Evolutionary conservation across 2,888 invertebrate species (phyloP).

Genomic region (Anorthoa munda): DNA sequence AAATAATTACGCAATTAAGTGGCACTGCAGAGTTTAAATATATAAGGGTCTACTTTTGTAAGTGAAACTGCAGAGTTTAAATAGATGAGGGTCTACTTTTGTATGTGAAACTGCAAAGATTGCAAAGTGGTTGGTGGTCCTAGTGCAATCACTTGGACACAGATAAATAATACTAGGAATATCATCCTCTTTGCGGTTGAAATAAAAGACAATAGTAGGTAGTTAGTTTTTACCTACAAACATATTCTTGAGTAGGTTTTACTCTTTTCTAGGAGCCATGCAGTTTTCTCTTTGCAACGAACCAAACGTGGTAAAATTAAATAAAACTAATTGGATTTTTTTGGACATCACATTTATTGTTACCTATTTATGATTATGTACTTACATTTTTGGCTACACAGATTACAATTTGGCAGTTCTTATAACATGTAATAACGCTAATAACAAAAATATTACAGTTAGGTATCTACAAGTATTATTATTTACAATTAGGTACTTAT

Average conservation of each 20-base stretch:
- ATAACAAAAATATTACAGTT: constrained; percentile 45
- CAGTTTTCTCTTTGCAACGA: background rate
- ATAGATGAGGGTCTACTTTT: background rate
- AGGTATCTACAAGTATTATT: constrained; percentile 50
- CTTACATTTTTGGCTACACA: constrained; percentile 56
- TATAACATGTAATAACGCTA: constrained; percentile 40
- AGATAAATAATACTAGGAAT: too few relatives aligned
- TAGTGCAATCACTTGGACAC: too few relatives aligned
- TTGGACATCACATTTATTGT: constrained; percentile 67
- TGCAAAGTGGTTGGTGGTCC: too few relatives aligned
- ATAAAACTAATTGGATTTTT: constrained; percentile 21
- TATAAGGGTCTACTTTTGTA: too few relatives aligned
- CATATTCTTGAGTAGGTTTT: background rate
- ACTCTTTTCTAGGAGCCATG: background rate
- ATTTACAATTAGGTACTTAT: constrained; percentile 43
- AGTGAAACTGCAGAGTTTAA: background rate
- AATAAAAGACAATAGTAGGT: too few relatives aligned
- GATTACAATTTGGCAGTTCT: constrained; percentile 68
- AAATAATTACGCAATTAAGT: too few relatives aligned
- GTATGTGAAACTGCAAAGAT: too few relatives aligned
- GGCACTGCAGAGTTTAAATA: too few relatives aligned
- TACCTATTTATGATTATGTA: constrained; percentile 40
- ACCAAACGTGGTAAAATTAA: background rate
- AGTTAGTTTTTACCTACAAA: background rate
- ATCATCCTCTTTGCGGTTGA: too few relatives aligned